A percentile compares a stretch with the other conserved stretches of the same genome.
phyloP scores from a whole-genome alignment of 1,140 invertebrate species.

The Luehdorfia chinensis region DNA sequence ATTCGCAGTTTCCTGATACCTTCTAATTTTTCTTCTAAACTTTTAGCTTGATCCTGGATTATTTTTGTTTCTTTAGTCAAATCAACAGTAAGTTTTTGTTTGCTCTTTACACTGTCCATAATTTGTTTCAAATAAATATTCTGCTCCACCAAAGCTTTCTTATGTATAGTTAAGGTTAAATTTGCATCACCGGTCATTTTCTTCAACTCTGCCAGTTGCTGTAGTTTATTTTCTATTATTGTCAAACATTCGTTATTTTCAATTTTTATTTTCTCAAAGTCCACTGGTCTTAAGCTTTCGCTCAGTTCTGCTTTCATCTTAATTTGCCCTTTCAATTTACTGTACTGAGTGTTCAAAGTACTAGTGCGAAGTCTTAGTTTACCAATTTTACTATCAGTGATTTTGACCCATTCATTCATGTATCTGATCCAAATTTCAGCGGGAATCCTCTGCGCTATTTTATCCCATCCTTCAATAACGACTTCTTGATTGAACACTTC shows the following conservation, averaged over 20 bases:
- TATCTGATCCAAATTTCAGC: constrained; percentile 76
- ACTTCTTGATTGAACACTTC: constrained; percentile 65
- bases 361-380: constrained; percentile 72
- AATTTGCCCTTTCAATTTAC: constrained; percentile 69
- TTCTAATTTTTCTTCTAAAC: constrained; percentile 41
- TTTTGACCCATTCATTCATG: constrained; percentile 75
- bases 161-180: constrained; percentile 68
- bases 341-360: constrained; percentile 73
- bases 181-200: constrained; percentile 73
- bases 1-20: constrained; percentile 50
- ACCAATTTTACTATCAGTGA: constrained; percentile 64
- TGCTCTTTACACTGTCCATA: constrained; percentile 44
- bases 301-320: constrained; percentile 68
- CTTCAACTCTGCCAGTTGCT: constrained; percentile 69
- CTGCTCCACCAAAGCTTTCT: constrained; percentile 68
- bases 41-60: constrained; percentile 48
- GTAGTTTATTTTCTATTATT: constrained; percentile 68
- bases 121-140: constrained; percentile 52
- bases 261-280: constrained; percentile 78
- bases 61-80: constrained; percentile 45
- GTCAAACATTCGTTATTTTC: constrained; percentile 69
- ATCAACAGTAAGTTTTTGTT: constrained; percentile 33
- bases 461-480: constrained; percentile 62
- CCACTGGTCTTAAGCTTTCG: constrained; percentile 69
- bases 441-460: constrained; percentile 73